These are phyloP conservation scores for Formicarius rufipectus DNA, from an alignment of 2,113 vertebrate genomes.

Conservation along the genomic window DNA sequence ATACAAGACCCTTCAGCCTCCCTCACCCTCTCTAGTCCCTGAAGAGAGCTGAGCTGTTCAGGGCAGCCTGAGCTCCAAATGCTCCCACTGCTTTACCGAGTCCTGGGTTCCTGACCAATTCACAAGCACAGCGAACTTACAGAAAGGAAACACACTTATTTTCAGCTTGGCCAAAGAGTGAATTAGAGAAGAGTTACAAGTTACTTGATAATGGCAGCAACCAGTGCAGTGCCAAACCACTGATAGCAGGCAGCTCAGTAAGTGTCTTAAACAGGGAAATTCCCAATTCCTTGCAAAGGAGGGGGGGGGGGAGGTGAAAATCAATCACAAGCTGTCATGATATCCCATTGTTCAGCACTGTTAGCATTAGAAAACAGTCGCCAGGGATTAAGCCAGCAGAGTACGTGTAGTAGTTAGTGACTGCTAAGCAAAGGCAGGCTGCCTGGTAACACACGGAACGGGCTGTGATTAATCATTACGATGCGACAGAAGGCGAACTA, in stretches of 20 bases:
- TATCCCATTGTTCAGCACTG: slow-evolving; percentile 41
- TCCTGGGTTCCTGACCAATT: background rate
- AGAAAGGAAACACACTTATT: background rate
- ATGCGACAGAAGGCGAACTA: slow-evolving; percentile 26
- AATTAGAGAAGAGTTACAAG: background rate
- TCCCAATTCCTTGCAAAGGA: background rate
- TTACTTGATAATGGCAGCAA: background rate
- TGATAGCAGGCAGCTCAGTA: background rate
- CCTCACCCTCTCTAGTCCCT: background rate
- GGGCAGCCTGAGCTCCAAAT: background rate
- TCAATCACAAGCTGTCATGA: slow-evolving; percentile 23
- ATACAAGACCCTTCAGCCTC: background rate
- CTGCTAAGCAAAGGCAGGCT: slow-evolving; percentile 44
- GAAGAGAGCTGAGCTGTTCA: background rate
- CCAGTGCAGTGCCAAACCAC: background rate
- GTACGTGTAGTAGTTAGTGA: background rate
- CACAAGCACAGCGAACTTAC: background rate
- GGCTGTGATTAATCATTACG: slow-evolving; percentile 56
- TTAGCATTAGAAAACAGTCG: slow-evolving; percentile 39
- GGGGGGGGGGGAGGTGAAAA: background rate
- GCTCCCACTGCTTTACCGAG: background rate
- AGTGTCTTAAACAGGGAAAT: background rate
- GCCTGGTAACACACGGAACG: slow-evolving; percentile 51
- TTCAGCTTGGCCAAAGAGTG: background rate
- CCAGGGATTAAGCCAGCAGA: slow-evolving; percentile 28